Base-by-base conservation (phyloP, 2,888 invertebrate genomes). In the Ennomos erosarius region DNA sequence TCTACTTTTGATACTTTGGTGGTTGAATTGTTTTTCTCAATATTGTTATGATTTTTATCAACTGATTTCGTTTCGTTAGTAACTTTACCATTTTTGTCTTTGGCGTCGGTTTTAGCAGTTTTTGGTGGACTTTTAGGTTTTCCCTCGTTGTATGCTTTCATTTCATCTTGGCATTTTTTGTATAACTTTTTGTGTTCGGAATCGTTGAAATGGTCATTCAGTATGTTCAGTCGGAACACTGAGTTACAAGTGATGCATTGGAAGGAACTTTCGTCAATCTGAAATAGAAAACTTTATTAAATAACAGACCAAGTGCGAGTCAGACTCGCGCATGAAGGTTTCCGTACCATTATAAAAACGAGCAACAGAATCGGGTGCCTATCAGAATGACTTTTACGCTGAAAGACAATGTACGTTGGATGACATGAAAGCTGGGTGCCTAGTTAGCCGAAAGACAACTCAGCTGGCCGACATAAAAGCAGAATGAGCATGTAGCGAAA, bases 231-330 rank as follows among this genome's bases (percentile, higher is more conserved):
- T 1, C 68, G 53, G 8, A 74, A 43, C 37, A 82, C 52, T 36
- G 57, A 64, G 64, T 85, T 83, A 56, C 85, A 86, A n/a, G 77
- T 79, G 9, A 84, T 47, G 48, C 84, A 85, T 58, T 82, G 80
- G 34, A 77, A 59, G 16, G 71, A 61, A 12, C 68, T 68, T 10
- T 73, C 70, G 39, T 81, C 80, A 33, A 79, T 71, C 84, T 85
- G 66, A 52, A 79, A 46, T 33, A 11, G 26, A 26, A 26, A 26
- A 16, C 1, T 16, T 16, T n/a, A n/a, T n/a, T n/a, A n/a, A n/a
- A n/a, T n/a, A n/a, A n/a, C n/a, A n/a, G n/a, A n/a, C n/a, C n/a
- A n/a, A n/a, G n/a, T n/a, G n/a, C n/a, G n/a, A n/a, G n/a, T n/a
- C n/a, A n/a, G n/a, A n/a, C n/a, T n/a, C n/a, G n/a, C n/a, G n/a